Conservation (phyloP, 2,888 invertebrate species). For the Cheilosia grossa region DNA sequence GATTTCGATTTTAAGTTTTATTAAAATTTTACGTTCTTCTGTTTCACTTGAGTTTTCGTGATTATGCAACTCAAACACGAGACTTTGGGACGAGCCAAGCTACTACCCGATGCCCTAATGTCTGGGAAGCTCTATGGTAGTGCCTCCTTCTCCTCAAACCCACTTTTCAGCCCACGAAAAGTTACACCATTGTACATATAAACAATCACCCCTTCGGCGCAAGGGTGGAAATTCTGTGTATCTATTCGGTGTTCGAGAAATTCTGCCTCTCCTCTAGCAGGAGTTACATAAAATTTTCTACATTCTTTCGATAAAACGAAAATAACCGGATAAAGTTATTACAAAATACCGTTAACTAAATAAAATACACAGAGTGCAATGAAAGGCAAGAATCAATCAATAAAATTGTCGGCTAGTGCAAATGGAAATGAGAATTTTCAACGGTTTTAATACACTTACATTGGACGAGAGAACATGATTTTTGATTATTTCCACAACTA, state of each 20-base stretch:
- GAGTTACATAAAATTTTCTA: slow-evolving; percentile 60
- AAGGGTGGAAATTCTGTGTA: slow-evolving; percentile 62
- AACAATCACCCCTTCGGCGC: slow-evolving; percentile 48
- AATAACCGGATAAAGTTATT: slow-evolving; percentile 10
- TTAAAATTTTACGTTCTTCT: slow-evolving; percentile 5
- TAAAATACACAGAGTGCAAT: slow-evolving; percentile 6
- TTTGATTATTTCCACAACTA: slow-evolving; percentile 46
- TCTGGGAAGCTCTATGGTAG: slow-evolving; percentile 35
- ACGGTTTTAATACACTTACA: slow-evolving; percentile 77
- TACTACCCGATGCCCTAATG: slow-evolving; percentile 43
- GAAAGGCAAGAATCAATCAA: slow-evolving; percentile 49
- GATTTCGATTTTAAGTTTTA: slow-evolving; percentile 43
- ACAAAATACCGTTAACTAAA: neutral
- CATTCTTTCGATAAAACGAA: slow-evolving; percentile 20
- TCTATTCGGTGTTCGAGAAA: slow-evolving; percentile 43
- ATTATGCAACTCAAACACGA: slow-evolving; percentile 59
- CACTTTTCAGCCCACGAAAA: neutral
- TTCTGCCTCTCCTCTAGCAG: slow-evolving; percentile 7
- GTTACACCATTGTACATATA: slow-evolving; percentile 6
- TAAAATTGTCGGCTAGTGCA: slow-evolving; percentile 28
- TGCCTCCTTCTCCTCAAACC: neutral
- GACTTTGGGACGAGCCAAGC: slow-evolving; percentile 16
- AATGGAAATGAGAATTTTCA: slow-evolving; percentile 9
- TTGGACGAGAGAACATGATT: slow-evolving; percentile 81
- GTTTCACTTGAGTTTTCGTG: slow-evolving; percentile 24